Evolutionary conservation across 2,113 vertebrate species (phyloP).

Genomic region (Cyanoramphus novaezelandiae): DNA sequence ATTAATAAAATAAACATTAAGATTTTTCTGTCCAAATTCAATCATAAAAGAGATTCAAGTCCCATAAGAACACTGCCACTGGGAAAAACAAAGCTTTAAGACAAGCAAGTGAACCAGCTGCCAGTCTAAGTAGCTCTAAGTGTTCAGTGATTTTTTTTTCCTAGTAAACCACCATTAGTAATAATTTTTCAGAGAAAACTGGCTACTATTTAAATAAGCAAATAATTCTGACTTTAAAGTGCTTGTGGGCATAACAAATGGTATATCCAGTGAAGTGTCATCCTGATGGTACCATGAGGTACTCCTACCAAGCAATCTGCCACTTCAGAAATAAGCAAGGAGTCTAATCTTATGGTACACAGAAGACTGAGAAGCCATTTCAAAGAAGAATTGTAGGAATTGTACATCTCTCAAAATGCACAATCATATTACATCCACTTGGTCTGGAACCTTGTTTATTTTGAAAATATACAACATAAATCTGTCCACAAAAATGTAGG

Average conservation of each 20-base stretch:
- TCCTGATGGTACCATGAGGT: not conserved
- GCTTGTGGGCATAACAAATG: not conserved
- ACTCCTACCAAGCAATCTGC: not conserved
- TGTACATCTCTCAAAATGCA: not conserved
- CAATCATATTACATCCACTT: not conserved
- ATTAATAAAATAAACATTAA: not conserved
- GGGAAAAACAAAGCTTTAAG: fast-evolving
- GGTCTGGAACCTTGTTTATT: not conserved
- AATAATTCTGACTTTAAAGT: not conserved
- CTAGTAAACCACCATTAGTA: not conserved
- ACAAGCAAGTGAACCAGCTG: not conserved
- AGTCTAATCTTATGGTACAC: not conserved
- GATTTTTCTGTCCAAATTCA: not conserved
- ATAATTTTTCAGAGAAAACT: not conserved
- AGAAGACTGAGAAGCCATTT: not conserved
- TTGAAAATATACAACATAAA: not conserved
- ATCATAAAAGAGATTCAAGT: not conserved
- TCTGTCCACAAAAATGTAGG: not conserved
- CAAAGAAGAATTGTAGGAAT: not conserved
- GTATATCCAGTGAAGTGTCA: not conserved
- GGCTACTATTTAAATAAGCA: not conserved
- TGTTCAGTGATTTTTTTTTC: not conserved
- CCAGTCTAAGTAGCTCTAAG: not conserved
- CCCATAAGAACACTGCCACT: not conserved
- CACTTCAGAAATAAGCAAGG: not conserved